Evolutionary conservation across 2,888 invertebrate genomes (phyloP).

Genomic region (Phasia obesa): DNA sequence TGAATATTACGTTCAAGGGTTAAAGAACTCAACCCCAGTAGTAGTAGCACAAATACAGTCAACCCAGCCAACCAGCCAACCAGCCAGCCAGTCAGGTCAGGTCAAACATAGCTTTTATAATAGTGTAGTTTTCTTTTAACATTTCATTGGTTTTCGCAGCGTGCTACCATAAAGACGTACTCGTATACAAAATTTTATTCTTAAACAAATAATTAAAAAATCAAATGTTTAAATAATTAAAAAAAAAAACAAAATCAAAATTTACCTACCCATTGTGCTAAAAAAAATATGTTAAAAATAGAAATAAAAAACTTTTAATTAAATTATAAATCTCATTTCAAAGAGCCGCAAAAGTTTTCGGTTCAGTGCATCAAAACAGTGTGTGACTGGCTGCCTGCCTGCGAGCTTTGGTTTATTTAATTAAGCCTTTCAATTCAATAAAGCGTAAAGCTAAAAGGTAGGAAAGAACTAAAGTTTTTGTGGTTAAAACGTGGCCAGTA

Average conservation of each 20-base stretch:
- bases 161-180: conserved; percentile 65
- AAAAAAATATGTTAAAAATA: not conserved
- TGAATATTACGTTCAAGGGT: conserved; percentile 23
- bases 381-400: no score
- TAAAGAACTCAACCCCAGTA: conserved; percentile 16
- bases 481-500: conserved; percentile 14
- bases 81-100: conserved; percentile 53
- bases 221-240: conserved; percentile 48
- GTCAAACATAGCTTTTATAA: conserved; percentile 61
- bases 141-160: conserved; percentile 68
- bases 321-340: conserved; percentile 47
- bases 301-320: conserved; percentile 40
- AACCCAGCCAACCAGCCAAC: conserved; percentile 29
- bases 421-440: conserved; percentile 46
- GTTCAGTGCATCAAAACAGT: conserved; percentile 20
- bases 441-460: conserved; percentile 21
- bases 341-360: conserved; percentile 26
- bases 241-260: conserved; percentile 17
- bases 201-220: conserved; percentile 28
- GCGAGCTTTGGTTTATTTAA: conserved; percentile 52
- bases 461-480: not conserved
- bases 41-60: conserved; percentile 31
- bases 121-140: conserved; percentile 57
- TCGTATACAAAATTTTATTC: not conserved
- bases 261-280: not conserved